Percentiles rank a stretch among this genome's conserved stretches.
phyloP scores from a whole-genome alignment of 2,113 vertebrate species.

The Anarrhichthys ocellatus region DNA sequence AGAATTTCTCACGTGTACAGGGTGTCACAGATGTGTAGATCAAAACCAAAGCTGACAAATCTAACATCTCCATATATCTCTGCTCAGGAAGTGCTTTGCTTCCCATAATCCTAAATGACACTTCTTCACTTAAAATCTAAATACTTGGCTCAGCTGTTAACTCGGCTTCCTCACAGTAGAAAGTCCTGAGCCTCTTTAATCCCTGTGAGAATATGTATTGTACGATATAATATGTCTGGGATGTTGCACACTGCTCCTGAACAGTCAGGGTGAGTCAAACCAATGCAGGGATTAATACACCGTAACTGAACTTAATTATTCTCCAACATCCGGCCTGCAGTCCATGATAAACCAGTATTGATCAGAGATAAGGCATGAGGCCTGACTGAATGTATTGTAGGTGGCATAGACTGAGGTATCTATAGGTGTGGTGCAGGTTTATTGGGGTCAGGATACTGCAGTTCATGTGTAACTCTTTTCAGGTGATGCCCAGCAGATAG shows the following conservation, averaged over 20 bases:
- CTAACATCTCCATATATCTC: neutral
- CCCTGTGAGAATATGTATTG: neutral
- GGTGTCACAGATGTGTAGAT: neutral
- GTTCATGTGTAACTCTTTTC: neutral
- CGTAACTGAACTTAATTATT: neutral
- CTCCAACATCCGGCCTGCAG: neutral
- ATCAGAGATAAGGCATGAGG: neutral
- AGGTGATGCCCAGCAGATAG: neutral
- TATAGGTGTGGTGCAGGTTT: constrained; percentile 18
- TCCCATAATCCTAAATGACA: no score
- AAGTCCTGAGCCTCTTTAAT: no score
- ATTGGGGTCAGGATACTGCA: constrained; percentile 5
- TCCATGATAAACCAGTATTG: constrained; percentile 46
- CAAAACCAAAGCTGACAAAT: neutral
- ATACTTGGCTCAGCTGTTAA: no score
- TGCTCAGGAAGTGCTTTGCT: neutral
- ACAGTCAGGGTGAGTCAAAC: constrained; percentile 1
- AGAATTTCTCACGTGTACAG: neutral
- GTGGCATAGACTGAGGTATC: neutral
- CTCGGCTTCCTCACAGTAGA: neutral
- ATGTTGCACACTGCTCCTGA: neutral
- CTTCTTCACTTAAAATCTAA: neutral
- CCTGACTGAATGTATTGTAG: no score
- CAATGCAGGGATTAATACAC: neutral
- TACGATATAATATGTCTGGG: no score